These are phyloP conservation scores for Anguilla rostrata DNA, from an alignment of 2,113 vertebrate genomes.

Conservation along the genomic window DNA sequence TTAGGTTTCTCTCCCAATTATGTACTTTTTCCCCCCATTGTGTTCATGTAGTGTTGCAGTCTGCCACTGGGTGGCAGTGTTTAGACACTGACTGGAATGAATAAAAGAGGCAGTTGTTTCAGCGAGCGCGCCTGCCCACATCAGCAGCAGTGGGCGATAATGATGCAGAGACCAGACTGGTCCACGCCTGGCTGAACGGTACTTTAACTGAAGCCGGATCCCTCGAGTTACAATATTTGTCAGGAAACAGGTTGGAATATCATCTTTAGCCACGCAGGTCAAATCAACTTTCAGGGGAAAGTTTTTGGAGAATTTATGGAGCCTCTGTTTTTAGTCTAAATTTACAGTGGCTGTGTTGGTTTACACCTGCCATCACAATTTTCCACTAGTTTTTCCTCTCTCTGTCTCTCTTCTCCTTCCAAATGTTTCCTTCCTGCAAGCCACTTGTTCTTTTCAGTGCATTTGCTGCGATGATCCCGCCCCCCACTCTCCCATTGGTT, in stretches of 20 bases:
- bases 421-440: too few species aligned
- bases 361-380: too few species aligned
- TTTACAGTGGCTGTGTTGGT: neutral
- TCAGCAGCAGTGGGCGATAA: neutral
- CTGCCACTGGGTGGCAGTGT: conserved; percentile 28
- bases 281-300: neutral
- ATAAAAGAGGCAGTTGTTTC: neutral
- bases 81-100: neutral
- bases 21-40: neutral
- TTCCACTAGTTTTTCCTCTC: neutral
- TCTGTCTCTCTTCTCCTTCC: too few species aligned
- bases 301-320: neutral
- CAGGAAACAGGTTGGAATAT: neutral
- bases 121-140: neutral
- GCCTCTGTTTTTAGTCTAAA: neutral
- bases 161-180: neutral
- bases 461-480: too few species aligned
- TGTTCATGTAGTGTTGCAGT: neutral
- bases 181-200: neutral
- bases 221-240: neutral
- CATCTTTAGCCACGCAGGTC: neutral
- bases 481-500: too few species aligned
- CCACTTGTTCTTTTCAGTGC: too few species aligned
- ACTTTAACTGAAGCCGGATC: neutral
- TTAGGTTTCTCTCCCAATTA: neutral